These are phyloP conservation scores for Meganola albula DNA, from an alignment of 2,888 invertebrate genomes.

Conservation along the genomic window DNA sequence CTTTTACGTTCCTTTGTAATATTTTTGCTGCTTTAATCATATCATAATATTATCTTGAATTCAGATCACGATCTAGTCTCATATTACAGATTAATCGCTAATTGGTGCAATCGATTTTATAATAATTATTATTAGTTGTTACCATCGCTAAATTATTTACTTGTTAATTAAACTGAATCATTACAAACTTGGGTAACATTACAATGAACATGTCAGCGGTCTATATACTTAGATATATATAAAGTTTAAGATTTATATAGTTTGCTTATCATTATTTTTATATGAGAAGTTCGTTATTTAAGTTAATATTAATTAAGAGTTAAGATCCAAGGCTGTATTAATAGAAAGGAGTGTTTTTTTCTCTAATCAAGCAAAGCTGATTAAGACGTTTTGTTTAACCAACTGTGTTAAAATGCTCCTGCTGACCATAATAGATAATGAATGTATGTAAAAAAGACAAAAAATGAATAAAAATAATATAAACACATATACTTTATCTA, in stretches of 20 bases:
- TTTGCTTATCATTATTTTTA: constrained; percentile 67
- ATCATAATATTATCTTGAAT: no score
- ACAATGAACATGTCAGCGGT: constrained; percentile 61
- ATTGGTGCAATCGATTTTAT: constrained; percentile 33
- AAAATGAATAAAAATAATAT: constrained; percentile 32
- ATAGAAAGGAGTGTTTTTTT: constrained; percentile 64
- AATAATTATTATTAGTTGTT: constrained; percentile 19
- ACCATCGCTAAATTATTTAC: constrained; percentile 18
- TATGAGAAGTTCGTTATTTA: constrained; percentile 72
- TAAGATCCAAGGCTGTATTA: constrained; percentile 77
- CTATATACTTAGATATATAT: constrained; percentile 69
- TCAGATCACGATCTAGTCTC: constrained; percentile 33
- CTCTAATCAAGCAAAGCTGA: constrained; percentile 42
- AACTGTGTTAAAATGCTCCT: constrained; percentile 59
- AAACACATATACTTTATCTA: constrained; percentile 39
- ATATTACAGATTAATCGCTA: constrained; percentile 22
- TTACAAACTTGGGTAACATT: constrained; percentile 29
- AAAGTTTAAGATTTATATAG: constrained; percentile 48
- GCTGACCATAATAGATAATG: constrained; percentile 50
- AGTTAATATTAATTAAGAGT: constrained; percentile 66
- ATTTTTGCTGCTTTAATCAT: no score
- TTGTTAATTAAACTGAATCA: constrained; percentile 16
- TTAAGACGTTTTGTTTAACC: constrained; percentile 41
- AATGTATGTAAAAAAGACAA: constrained; percentile 34
- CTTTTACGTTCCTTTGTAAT: no score